Conservation (phyloP, 2,797 vertebrate genomes). For the Denticeps clupeoides region DNA sequence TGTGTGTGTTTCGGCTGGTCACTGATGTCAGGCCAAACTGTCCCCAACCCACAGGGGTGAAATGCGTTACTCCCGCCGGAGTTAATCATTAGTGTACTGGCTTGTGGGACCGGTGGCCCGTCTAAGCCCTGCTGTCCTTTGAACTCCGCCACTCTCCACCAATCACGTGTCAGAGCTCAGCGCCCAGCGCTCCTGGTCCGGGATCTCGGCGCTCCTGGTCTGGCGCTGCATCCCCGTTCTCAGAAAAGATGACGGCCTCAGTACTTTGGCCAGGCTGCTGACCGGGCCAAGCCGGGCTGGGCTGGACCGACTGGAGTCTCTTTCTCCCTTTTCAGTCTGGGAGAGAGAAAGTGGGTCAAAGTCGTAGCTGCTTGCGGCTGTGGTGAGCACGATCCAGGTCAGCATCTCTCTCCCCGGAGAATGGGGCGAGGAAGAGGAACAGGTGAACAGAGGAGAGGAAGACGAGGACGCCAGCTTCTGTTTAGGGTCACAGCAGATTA, state of each 20-base stretch:
- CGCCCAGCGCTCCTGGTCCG: too few relatives aligned
- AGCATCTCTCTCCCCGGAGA: slow-evolving; percentile 29
- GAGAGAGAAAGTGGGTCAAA: slow-evolving; percentile 38
- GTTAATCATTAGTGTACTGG: neutral
- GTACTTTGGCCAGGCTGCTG: too few relatives aligned
- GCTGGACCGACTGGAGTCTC: too few relatives aligned
- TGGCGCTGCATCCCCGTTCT: too few relatives aligned
- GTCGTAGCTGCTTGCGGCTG: slow-evolving; percentile 11
- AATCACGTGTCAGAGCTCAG: too few relatives aligned
- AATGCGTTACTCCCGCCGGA: neutral
- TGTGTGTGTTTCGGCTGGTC: neutral
- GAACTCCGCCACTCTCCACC: too few relatives aligned
- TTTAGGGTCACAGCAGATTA: too few relatives aligned
- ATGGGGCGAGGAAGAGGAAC: slow-evolving; percentile 14
- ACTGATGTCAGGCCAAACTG: too few relatives aligned
- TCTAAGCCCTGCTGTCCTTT: too few relatives aligned
- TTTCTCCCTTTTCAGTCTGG: slow-evolving; percentile 37
- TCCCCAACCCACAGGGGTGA: neutral
- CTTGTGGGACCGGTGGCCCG: neutral
- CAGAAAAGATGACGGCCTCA: too few relatives aligned
- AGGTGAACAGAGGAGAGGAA: neutral
- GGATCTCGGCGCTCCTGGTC: too few relatives aligned
- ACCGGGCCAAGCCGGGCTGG: neutral
- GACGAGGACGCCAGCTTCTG: neutral
- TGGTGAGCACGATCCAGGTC: slow-evolving; percentile 30